A percentile compares a stretch with the other conserved stretches of the same genome.
Evolutionary conservation across 2,113 vertebrate genomes (phyloP).

Genomic region (Ceyx cyanopectus): DNA sequence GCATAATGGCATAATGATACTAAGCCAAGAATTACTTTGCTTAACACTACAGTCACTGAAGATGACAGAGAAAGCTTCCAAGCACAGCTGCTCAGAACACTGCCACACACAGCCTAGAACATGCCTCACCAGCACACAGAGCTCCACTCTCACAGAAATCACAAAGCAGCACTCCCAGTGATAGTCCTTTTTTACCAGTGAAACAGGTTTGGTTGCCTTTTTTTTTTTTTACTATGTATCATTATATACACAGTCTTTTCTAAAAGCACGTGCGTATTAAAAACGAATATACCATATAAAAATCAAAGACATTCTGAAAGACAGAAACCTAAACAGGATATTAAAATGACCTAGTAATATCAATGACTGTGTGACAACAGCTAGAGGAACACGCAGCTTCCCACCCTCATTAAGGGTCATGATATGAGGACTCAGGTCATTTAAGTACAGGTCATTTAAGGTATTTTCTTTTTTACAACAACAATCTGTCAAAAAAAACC

Average conservation of each 20-base stretch:
- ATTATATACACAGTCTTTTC: background rate
- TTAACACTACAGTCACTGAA: background rate
- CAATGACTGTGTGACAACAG: background rate
- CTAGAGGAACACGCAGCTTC: background rate
- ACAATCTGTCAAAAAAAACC: background rate
- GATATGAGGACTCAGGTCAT: accelerated
- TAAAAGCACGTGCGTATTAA: background rate
- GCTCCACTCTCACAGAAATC: background rate
- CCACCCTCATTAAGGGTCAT: accelerated
- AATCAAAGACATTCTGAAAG: background rate
- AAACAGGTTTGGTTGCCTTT: background rate
- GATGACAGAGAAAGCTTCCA: background rate
- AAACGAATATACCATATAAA: background rate
- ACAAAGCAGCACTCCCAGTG: background rate
- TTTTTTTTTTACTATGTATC: background rate
- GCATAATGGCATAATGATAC: background rate
- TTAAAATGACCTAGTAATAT: background rate
- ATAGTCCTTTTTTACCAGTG: background rate
- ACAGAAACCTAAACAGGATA: background rate
- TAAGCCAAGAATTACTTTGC: background rate
- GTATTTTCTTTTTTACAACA: background rate
- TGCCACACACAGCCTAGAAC: background rate
- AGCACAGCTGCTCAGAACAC: background rate
- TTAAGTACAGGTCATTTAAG: background rate
- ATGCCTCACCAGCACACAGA: background rate